A percentile compares a stretch with the other conserved stretches of the same genome.
These are phyloP conservation scores for Apodemia zela DNA, from an alignment of 2,888 invertebrate genomes.

Conservation along the genomic window DNA sequence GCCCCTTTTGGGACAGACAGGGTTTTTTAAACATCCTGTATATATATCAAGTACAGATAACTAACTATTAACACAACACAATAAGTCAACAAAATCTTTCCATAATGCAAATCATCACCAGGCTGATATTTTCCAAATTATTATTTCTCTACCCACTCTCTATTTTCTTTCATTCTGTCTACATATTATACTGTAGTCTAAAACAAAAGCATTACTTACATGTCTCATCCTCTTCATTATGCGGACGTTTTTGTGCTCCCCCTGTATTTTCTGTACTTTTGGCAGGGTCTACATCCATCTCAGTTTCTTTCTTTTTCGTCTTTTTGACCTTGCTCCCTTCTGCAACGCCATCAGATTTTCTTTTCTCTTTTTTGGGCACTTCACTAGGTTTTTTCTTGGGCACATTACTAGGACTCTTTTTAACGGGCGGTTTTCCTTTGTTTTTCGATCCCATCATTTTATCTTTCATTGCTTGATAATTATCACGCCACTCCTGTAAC, in stretches of 20 bases:
- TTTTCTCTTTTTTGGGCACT: constrained; percentile 47
- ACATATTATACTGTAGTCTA: too few species aligned
- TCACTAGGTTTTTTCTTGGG: constrained; percentile 53
- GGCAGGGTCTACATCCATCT: constrained; percentile 45
- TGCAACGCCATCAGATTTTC: constrained; percentile 44
- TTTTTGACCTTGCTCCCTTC: constrained; percentile 52
- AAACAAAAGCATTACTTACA: constrained; percentile 33
- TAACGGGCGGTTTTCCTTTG: constrained; percentile 51
- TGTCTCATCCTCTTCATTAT: constrained; percentile 40
- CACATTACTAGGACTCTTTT: constrained; percentile 47
- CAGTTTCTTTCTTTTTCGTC: constrained; percentile 55
- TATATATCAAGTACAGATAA: too few species aligned
- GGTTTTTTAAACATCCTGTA: too few species aligned
- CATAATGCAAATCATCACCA: too few species aligned
- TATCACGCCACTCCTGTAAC: constrained; percentile 63
- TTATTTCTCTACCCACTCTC: too few species aligned
- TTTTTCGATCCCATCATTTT: constrained; percentile 62
- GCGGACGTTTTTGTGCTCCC: constrained; percentile 56
- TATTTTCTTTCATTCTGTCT: too few species aligned
- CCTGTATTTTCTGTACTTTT: constrained; percentile 42
- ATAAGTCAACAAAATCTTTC: too few species aligned
- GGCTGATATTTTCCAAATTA: too few species aligned
- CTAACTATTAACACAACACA: too few species aligned
- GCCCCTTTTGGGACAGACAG: too few species aligned
- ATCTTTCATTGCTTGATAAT: constrained; percentile 65